Evolutionary conservation across 2,797 vertebrate species (phyloP), one percentile per base, ranked within the genome.

Genomic region (Anguilla anguilla): DNA sequence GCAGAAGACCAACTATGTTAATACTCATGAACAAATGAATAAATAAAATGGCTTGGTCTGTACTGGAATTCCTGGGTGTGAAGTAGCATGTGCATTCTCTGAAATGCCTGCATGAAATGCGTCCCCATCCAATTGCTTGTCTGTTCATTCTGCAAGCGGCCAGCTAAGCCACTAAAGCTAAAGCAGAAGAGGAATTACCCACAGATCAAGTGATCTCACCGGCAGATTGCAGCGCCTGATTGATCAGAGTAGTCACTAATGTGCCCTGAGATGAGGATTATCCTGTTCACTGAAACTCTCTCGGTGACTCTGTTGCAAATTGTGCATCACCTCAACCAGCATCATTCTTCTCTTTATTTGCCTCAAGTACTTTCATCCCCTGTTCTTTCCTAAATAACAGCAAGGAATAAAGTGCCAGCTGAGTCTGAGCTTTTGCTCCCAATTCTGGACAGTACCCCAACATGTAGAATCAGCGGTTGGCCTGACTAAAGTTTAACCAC

Each of bases 221-320:
- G 9, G n/a, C 22, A 67, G 6, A n/a, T 69, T 69, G 25, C 7
- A 10, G 64, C 28, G n/a, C 9, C n/a, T 69, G 64, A 69, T 69
- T 69, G 6, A n/a, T 2, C 31, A 39, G 69, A 31, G 11, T 13
- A 69, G 25, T 67, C 61, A 69, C 67, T 28, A 69, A 10, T 74
- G 28, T 39, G 69, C 69, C 35, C 4, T 35, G 28, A 35, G 31
- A 31, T 15, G 11, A 31, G 64, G 64, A 69, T 28, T 69, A 69
- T 69, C 64, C 64, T 69, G 64, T 69, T 69, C 64, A 74, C 28
- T 74, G 69, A 74, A 74, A 74, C 69, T 31, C 64, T 69, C 67
- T 31, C 6, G 25, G 13, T 6, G 67, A 28, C 25, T 28, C 67
- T 74, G 31, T 72, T 31, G 28, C 31, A 74, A 74, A 67, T 31